A percentile compares a stretch with the other conserved stretches of the same genome.
phyloP scores from a whole-genome alignment of 2,113 vertebrate genomes.

The Leucosticte australis region DNA sequence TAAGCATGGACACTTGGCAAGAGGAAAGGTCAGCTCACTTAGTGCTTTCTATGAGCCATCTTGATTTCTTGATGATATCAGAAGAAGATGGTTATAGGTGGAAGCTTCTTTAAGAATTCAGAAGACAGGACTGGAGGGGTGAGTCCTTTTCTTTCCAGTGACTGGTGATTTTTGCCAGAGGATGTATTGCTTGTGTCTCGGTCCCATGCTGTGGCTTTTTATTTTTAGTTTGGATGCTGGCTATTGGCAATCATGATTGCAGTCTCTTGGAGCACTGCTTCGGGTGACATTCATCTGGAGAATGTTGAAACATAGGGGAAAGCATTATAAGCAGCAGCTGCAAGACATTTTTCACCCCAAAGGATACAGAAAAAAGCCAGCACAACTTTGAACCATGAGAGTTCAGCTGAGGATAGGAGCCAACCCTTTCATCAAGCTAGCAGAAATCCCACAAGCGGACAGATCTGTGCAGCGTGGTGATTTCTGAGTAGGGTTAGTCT shows the following conservation, averaged over 20 bases:
- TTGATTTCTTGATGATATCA: not conserved
- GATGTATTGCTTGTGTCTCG: not conserved
- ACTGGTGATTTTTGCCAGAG: not conserved
- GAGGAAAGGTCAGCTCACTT: not conserved
- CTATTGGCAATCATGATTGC: slow-evolving; percentile 24
- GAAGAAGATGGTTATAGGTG: not conserved
- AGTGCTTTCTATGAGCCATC: not conserved
- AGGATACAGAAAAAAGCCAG: slow-evolving; percentile 34
- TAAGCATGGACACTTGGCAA: not conserved
- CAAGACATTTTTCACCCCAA: slow-evolving; percentile 57
- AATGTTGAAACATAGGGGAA: slow-evolving; percentile 54
- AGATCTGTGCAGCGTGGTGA: not conserved
- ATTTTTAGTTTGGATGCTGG: slow-evolving; percentile 50
- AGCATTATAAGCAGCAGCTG: slow-evolving; percentile 52
- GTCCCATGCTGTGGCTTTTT: slow-evolving; percentile 18
- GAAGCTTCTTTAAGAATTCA: not conserved
- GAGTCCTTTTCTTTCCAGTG: not conserved
- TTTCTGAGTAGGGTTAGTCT: slow-evolving; percentile 5
- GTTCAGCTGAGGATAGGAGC: slow-evolving; percentile 42
- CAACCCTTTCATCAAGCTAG: slow-evolving; percentile 36
- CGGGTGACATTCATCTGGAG: slow-evolving; percentile 34
- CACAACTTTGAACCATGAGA: slow-evolving; percentile 19
- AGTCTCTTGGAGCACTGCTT: slow-evolving; percentile 26
- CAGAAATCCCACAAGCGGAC: slow-evolving; percentile 22
- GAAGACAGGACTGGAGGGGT: not conserved